These are phyloP conservation scores for Aurelia sp. DNA, from an alignment of 30 jellyfish, hydroid and myxozoan species.

Conservation along the genomic window DNA sequence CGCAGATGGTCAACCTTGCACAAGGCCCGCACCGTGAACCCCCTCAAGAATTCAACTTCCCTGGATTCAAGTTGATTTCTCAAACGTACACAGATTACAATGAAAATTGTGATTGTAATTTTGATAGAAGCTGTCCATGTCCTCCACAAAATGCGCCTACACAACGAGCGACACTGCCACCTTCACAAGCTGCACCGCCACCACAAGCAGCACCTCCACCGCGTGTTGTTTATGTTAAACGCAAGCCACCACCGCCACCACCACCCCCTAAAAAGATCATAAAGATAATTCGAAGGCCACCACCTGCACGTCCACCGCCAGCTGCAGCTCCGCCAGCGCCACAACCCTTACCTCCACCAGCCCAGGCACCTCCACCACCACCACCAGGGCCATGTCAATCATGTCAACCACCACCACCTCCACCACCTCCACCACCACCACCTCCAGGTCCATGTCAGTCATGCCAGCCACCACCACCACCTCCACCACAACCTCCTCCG, in stretches of 20 bases:
- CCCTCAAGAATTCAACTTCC: conserved; percentile 57
- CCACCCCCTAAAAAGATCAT: conserved; percentile 2
- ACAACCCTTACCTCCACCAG: conserved; percentile 16
- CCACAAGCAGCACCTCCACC: conserved; percentile 50
- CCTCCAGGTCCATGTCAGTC: conserved; percentile 17
- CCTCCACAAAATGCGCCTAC: conserved; percentile 14
- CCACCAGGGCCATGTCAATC: conserved; percentile 26
- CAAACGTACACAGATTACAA: conserved; percentile 55
- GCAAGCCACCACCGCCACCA: conserved; percentile 21
- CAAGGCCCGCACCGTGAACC: conserved; percentile 67
- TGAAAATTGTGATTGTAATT: conserved; percentile 51
- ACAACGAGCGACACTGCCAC: conserved; percentile 27
- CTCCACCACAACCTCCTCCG: conserved; percentile 30
- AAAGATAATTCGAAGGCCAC: conserved; percentile 13
- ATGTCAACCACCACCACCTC: conserved; percentile 44
- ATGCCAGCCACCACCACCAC: conserved; percentile 60
- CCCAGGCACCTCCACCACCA: conserved; percentile 44
- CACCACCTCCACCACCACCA: conserved; percentile 57
- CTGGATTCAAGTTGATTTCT: conserved; percentile 54
- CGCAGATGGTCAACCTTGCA: conserved; percentile 43
- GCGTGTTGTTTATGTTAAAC: not conserved
- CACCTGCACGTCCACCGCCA: conserved; percentile 35
- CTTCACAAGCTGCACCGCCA: conserved; percentile 29
- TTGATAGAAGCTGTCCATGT: conserved; percentile 28
- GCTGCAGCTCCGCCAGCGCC: conserved; percentile 27